These are phyloP conservation scores for Azorinus chamasolen DNA, from an alignment of 2,888 invertebrate species.

Conservation along the genomic window DNA sequence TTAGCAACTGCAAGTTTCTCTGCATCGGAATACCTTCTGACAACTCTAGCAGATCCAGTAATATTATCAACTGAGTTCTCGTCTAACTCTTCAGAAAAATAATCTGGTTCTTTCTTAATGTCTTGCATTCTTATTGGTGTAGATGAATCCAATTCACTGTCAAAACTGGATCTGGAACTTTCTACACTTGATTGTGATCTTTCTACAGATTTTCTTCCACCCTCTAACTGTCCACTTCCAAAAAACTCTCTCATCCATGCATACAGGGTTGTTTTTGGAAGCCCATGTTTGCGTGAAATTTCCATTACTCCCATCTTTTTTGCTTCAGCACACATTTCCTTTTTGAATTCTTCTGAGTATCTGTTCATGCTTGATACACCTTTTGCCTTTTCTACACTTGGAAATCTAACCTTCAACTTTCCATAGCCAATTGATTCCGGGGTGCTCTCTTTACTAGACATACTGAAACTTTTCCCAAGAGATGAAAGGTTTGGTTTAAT, in stretches of 20 bases:
- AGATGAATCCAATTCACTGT: background rate
- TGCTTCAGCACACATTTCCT: slow-evolving; percentile 28
- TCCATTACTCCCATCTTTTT: slow-evolving; percentile 33
- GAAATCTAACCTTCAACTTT: slow-evolving; percentile 48
- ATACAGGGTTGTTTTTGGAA: slow-evolving; percentile 51
- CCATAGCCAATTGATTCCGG: slow-evolving; percentile 9
- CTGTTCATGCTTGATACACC: slow-evolving; percentile 5
- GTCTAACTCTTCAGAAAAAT: too few species aligned
- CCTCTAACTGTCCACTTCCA: slow-evolving; percentile 23
- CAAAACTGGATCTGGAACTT: background rate
- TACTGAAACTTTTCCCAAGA: slow-evolving; percentile 1
- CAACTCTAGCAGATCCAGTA: too few species aligned
- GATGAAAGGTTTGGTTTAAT: slow-evolving; percentile 3
- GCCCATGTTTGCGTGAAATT: slow-evolving; percentile 25
- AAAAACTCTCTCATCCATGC: slow-evolving; percentile 48
- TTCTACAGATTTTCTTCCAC: slow-evolving; percentile 31
- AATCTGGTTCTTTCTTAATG: too few species aligned
- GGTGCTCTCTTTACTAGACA: slow-evolving; percentile 25
- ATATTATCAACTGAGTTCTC: too few species aligned
- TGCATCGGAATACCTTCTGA: slow-evolving; percentile 47
- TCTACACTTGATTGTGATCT: slow-evolving; percentile 11
- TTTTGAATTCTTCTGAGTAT: slow-evolving; percentile 35
- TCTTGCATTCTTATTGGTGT: background rate
- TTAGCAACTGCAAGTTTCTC: slow-evolving; percentile 42
- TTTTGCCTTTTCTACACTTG: slow-evolving; percentile 36